These are phyloP conservation scores for Geothlypis trichas DNA, from an alignment of 2,113 vertebrate species.

Conservation along the genomic window DNA sequence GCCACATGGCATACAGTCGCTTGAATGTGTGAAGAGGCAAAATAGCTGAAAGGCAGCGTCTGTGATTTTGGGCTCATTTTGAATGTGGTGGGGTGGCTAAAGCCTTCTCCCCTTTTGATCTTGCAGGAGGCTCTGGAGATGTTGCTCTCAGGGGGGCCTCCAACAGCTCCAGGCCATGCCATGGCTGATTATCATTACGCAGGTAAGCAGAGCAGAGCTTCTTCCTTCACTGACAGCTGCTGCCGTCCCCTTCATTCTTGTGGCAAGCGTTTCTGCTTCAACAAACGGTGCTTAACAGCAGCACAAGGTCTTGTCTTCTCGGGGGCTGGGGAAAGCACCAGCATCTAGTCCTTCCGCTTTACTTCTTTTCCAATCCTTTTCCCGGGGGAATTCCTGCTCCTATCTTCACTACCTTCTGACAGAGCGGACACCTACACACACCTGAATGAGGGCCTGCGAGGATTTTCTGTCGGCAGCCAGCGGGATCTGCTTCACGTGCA, in stretches of 20 bases:
- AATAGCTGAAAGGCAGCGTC: background rate
- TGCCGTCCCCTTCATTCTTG: background rate
- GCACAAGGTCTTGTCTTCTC: no score
- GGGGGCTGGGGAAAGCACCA: background rate
- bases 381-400: no score
- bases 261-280: background rate
- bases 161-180: no score
- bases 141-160: background rate
- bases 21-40: background rate
- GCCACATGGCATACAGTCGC: no score
- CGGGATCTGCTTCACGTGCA: background rate
- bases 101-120: background rate
- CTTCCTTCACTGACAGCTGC: background rate
- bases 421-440: no score
- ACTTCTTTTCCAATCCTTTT: background rate
- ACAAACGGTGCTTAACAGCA: no score
- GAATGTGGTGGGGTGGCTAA: background rate
- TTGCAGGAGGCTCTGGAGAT: background rate
- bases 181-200: no score
- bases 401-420: background rate
- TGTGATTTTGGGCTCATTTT: no score
- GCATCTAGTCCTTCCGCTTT: background rate
- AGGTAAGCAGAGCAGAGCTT: background rate
- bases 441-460: fast-evolving
- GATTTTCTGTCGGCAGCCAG: fast-evolving